Base-by-base conservation (phyloP, 2,888 invertebrate genomes). In the Chelonus formosanus region DNA sequence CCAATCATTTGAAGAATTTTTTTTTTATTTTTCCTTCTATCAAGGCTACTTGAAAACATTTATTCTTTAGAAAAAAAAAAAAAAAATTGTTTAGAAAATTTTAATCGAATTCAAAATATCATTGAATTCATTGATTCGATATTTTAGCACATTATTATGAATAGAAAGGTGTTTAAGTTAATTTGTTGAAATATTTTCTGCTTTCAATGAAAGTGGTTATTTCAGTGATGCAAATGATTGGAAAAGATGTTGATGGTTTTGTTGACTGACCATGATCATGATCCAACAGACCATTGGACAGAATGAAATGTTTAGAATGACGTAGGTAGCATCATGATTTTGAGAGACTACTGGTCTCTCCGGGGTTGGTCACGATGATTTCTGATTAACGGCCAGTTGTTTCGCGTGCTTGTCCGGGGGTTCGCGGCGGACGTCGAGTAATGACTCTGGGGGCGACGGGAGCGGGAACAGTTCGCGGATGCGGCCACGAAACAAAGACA, bases 361-460 rank as follows among this genome's bases (percentile, higher is more conserved):
- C 63, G 70, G 63, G 74, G 40, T 43, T 61, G 43, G 59, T 54
- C 62, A 74, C 77, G 80, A 84, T 83, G 83, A 84, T 83, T 83
- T 83, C 82, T 82, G 83, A 83, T 83, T 82, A 81, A 83, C 83
- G 78, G 79, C 75, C 78, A 82, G 81, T 83, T 82, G 81, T 84
- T 83, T 83, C 78, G 72, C 65, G 63, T 67, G 67, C 63, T 74
- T 70, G 76, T 72, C 73, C 73, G 78, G 76, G 79, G 78, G 40
- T 72, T 78, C 76, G 79, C 66, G 77, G 75, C 77, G 79, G 81
- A 82, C 79, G 78, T 80, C 79, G 83, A 83, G 82, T 83, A 83
- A 83, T 82, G 82, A 81, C 82, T 83, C 79, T 79, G 80, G 80
- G 79, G 79, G 78, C 75, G 77, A 77, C 73, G 74, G 73, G 77